Evolutionary conservation across 2,797 vertebrate genomes (phyloP).

Genomic region (Lutjanus argentimaculatus): DNA sequence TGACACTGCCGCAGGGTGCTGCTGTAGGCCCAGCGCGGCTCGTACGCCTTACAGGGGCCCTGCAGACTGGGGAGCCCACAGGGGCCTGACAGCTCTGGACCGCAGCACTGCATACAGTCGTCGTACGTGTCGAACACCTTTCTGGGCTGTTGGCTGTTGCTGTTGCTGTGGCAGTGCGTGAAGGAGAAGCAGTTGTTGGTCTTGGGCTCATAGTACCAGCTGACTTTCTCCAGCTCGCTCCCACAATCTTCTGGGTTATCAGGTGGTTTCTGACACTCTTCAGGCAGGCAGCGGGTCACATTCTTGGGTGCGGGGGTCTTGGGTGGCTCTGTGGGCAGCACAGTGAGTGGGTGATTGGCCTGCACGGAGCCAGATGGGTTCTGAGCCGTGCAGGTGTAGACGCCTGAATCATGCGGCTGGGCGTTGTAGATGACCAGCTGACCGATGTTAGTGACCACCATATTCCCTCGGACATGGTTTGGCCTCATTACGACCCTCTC

Average conservation of each 20-base stretch:
- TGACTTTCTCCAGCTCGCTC: conserved; percentile 88
- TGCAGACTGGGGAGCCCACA: conserved; percentile 93
- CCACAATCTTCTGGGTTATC: conserved; percentile 89
- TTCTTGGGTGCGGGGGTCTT: conserved; percentile 82
- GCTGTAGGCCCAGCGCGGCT: conserved; percentile 96
- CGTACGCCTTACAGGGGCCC: conserved; percentile 95
- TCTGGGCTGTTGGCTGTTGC: conserved; percentile 75
- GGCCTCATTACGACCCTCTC: conserved; percentile 92
- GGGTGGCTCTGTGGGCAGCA: conserved; percentile 83
- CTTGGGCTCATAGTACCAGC: conserved; percentile 94
- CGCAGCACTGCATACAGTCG: conserved; percentile 92
- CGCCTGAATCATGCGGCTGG: conserved; percentile 90
- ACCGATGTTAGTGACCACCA: conserved; percentile 96
- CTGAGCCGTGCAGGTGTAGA: conserved; percentile 93
- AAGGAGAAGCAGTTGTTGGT: conserved; percentile 95
- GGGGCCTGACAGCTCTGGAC: conserved; percentile 88
- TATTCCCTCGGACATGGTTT: conserved; percentile 93
- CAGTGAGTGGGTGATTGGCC: conserved; percentile 90
- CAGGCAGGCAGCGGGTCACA: conserved; percentile 84
- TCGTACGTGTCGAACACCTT: conserved; percentile 91
- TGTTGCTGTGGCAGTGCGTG: conserved; percentile 88
- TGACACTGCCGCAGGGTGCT: conserved; percentile 89
- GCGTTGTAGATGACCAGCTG: conserved; percentile 97
- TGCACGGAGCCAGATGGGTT: conserved; percentile 89
- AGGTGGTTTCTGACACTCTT: conserved; percentile 90